phyloP scores from a whole-genome alignment of 1,140 invertebrate species.

The Aradophagus sp. region DNA sequence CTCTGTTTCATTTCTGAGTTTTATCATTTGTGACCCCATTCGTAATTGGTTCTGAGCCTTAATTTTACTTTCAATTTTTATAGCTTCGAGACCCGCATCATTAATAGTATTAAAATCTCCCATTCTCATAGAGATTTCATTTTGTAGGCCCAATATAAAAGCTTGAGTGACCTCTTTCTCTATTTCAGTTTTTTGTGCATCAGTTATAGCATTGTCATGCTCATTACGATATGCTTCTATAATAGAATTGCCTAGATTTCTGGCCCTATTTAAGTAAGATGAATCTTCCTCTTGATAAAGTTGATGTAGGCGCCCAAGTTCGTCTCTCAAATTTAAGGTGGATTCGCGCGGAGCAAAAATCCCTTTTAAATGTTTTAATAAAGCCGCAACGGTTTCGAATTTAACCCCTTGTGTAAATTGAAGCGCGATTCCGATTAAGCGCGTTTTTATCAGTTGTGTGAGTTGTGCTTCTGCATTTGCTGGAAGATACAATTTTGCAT shows the following conservation, averaged over 20 bases:
- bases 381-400: no score
- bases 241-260: no score
- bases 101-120: background rate
- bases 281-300: no score
- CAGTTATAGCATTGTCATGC: background rate
- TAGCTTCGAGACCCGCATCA: conserved; percentile 1
- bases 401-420: no score
- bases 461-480: conserved; percentile 3
- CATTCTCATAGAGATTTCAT: background rate
- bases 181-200: conserved; percentile 1
- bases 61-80: background rate
- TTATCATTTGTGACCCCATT: background rate
- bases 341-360: no score
- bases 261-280: no score
- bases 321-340: no score
- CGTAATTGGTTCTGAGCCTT: conserved; percentile 1
- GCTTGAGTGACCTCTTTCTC: conserved; percentile 6
- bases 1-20: background rate
- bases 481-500: conserved; percentile 5
- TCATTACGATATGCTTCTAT: background rate
- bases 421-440: no score
- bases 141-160: conserved; percentile 7
- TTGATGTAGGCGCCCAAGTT: no score
- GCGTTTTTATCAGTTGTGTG: no score
- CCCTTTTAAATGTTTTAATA: no score